Conservation (phyloP, 2,797 vertebrate genomes). For the Acanthornis magna region DNA sequence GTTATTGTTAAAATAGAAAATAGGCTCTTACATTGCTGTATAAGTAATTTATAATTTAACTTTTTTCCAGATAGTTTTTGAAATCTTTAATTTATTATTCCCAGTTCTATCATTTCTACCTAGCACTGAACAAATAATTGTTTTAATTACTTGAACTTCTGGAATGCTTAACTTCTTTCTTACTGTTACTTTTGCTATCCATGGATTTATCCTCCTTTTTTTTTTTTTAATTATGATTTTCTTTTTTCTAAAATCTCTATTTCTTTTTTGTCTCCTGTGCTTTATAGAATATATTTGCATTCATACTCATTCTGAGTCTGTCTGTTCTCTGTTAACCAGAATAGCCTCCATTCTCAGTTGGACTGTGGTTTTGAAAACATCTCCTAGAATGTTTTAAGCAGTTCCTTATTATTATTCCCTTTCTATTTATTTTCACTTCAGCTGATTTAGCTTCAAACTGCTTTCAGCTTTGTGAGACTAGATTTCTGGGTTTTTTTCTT, state of each 20-base stretch:
- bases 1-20: not conserved
- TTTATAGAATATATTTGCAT: not conserved
- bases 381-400: conserved; percentile 10
- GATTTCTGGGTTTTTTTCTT: not conserved
- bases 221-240: not conserved
- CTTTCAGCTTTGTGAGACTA: not conserved
- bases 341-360: not conserved
- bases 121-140: not conserved
- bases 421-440: conserved; percentile 31
- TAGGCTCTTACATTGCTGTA: not conserved
- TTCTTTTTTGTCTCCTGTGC: not conserved
- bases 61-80: not conserved
- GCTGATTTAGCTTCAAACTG: not conserved
- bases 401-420: conserved; percentile 8
- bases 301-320: not conserved
- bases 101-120: not conserved
- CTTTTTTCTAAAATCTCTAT: not conserved
- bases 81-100: not conserved
- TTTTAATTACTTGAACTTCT: not conserved
- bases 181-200: not conserved
- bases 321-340: conserved; percentile 40
- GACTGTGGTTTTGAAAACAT: conserved; percentile 15
- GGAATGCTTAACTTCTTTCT: not conserved
- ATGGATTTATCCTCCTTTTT: not conserved
- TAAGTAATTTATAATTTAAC: not conserved